Percentiles rank a stretch among this genome's conserved stretches.
Conservation (phyloP, 2,888 invertebrate species). For the Orthosia gracilis region DNA sequence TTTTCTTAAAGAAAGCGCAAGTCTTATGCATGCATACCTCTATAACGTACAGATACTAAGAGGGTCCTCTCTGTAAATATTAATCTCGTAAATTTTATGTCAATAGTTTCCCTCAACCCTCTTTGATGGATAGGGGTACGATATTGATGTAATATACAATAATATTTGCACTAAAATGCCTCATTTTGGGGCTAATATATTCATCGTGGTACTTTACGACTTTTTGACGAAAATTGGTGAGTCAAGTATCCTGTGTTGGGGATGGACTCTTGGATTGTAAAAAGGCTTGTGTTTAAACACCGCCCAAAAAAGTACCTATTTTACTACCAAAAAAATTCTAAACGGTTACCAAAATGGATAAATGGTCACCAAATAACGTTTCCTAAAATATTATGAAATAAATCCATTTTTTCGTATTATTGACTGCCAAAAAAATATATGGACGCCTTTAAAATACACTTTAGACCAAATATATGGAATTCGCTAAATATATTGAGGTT, state of each 20-base stretch:
- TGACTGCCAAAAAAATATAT: no score
- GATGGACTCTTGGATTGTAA: neutral
- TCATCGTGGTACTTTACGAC: slow-evolving; percentile 60
- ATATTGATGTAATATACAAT: slow-evolving; percentile 83
- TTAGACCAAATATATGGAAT: no score
- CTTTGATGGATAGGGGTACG: slow-evolving; percentile 87
- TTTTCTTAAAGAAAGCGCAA: slow-evolving; percentile 12
- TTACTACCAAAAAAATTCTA: no score
- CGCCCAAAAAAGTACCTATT: no score
- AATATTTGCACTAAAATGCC: slow-evolving; percentile 79
- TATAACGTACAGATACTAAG: slow-evolving; percentile 30
- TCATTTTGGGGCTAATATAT: slow-evolving; percentile 73
- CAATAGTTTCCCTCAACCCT: slow-evolving; percentile 79
- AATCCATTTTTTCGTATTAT: no score
- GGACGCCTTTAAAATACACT: no score
- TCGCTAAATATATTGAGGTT: no score
- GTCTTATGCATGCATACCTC: slow-evolving; percentile 18
- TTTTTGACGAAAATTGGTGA: slow-evolving; percentile 9
- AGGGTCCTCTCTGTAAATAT: slow-evolving; percentile 83
- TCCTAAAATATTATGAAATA: no score
- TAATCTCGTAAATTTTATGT: slow-evolving; percentile 89
- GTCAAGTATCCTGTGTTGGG: neutral
- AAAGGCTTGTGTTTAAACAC: no score
- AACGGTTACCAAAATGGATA: no score
- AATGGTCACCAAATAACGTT: no score